A percentile compares a stretch with the other conserved stretches of the same genome.
phyloP scores from a whole-genome alignment of 2,113 vertebrate genomes.

The Bucco capensis region DNA sequence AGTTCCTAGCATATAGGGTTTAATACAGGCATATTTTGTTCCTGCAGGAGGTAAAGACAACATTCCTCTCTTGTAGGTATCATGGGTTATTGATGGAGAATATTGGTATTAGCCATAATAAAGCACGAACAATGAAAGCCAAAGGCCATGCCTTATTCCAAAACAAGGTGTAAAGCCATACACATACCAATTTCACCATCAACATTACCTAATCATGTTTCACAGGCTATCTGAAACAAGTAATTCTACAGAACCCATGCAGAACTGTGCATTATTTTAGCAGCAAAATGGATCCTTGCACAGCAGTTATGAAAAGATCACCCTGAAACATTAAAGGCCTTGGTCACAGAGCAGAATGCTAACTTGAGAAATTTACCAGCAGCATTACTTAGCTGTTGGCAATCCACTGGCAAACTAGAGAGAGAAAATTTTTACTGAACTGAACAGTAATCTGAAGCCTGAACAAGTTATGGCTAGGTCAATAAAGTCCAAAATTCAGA shows the following conservation, averaged over 20 bases:
- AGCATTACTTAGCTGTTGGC: background rate
- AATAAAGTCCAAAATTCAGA: background rate
- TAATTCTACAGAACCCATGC: background rate
- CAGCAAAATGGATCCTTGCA: background rate
- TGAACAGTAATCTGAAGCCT: background rate
- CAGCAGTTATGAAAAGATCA: background rate
- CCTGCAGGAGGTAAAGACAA: background rate
- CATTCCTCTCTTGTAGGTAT: background rate
- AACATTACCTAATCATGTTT: background rate
- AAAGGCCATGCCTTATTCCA: background rate
- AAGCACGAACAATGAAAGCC: background rate
- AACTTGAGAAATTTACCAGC: background rate
- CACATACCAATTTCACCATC: background rate
- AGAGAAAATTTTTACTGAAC: background rate
- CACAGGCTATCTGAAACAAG: background rate
- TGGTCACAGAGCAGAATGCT: background rate
- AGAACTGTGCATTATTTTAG: background rate
- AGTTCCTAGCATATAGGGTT: background rate
- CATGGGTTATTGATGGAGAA: background rate
- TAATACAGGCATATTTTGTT: background rate
- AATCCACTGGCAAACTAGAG: background rate
- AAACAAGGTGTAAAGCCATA: background rate
- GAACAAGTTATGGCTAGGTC: background rate
- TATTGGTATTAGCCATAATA: background rate
- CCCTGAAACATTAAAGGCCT: background rate